These are phyloP conservation scores for Caenorhabditis parvicauda DNA, from an alignment of 2,888 invertebrate genomes.

Conservation along the genomic window DNA sequence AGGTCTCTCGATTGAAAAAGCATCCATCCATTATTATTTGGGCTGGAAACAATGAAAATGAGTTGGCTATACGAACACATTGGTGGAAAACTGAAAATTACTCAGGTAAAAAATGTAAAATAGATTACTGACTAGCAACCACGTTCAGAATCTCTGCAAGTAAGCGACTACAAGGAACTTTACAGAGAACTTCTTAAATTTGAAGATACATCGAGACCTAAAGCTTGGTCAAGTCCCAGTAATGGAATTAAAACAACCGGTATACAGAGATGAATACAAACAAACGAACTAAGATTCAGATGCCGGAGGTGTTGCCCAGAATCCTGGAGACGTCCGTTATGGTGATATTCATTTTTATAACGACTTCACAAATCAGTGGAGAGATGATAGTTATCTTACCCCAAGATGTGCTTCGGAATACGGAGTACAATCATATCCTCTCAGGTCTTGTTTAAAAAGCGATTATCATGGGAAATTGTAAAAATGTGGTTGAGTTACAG, in stretches of 20 bases:
- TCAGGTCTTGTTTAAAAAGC: conserved; percentile 23
- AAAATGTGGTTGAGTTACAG: too few relatives aligned
- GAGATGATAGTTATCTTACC: conserved; percentile 75
- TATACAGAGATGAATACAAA: conserved; percentile 3
- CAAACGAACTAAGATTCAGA: conserved; percentile 1
- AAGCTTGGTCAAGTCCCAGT: conserved; percentile 80
- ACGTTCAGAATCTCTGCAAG: conserved; percentile 29
- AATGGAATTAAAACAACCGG: conserved; percentile 72
- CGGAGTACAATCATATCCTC: conserved; percentile 85
- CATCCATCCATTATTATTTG: conserved; percentile 85
- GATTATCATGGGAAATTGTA: too few relatives aligned
- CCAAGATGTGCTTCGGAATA: conserved; percentile 92
- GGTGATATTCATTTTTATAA: conserved; percentile 89
- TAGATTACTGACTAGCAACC: not conserved
- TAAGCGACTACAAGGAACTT: conserved; percentile 67
- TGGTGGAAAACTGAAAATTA: conserved; percentile 31
- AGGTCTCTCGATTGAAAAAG: conserved; percentile 70
- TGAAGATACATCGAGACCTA: conserved; percentile 11
- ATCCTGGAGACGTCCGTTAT: conserved; percentile 78
- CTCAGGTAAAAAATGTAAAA: conserved; percentile 2
- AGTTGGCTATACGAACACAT: conserved; percentile 71
- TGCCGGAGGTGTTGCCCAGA: conserved; percentile 75
- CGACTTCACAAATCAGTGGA: conserved; percentile 77
- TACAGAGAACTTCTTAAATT: conserved; percentile 67
- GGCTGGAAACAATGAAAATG: conserved; percentile 96